A percentile compares a stretch with the other conserved stretches of the same genome.
Evolutionary conservation across 2,113 vertebrate species (phyloP).

Genomic region (Muscicapa adusta): DNA sequence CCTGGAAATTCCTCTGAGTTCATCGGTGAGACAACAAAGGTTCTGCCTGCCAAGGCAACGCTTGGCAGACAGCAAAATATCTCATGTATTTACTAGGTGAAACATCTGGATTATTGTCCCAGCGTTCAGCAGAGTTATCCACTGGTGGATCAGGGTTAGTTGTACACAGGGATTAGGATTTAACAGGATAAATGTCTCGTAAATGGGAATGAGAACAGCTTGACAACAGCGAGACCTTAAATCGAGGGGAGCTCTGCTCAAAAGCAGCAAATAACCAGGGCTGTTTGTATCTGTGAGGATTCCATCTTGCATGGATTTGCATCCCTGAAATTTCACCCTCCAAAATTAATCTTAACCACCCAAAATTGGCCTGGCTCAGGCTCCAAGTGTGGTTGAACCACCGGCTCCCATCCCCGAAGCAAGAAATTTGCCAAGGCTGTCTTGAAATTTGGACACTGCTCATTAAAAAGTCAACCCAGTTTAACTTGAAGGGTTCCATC

Average conservation of each 20-base stretch:
- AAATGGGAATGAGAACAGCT: neutral
- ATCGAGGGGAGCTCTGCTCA: neutral
- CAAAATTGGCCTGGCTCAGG: neutral
- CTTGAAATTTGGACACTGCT: constrained; percentile 6
- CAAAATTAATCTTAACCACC: constrained; percentile 31
- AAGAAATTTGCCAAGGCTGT: constrained; percentile 19
- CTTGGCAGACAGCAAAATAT: neutral
- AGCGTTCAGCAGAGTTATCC: neutral
- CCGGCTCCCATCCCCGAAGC: neutral
- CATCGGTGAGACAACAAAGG: neutral
- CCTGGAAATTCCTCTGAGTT: neutral
- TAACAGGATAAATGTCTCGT: neutral
- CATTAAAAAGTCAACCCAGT: constrained; percentile 38
- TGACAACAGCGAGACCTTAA: neutral
- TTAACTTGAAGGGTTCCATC: constrained; percentile 44
- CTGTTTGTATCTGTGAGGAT: neutral
- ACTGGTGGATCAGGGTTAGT: neutral
- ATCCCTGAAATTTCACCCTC: constrained; percentile 18
- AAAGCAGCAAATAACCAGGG: neutral
- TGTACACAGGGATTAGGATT: neutral
- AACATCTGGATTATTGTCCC: constrained; percentile 38
- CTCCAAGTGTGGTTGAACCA: constrained; percentile 38
- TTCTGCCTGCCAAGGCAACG: neutral
- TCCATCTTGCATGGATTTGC: neutral
- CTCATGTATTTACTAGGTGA: constrained; percentile 26